These are phyloP conservation scores for Brachylomia viminalis DNA, from an alignment of 2,888 invertebrate species.

Conservation along the genomic window DNA sequence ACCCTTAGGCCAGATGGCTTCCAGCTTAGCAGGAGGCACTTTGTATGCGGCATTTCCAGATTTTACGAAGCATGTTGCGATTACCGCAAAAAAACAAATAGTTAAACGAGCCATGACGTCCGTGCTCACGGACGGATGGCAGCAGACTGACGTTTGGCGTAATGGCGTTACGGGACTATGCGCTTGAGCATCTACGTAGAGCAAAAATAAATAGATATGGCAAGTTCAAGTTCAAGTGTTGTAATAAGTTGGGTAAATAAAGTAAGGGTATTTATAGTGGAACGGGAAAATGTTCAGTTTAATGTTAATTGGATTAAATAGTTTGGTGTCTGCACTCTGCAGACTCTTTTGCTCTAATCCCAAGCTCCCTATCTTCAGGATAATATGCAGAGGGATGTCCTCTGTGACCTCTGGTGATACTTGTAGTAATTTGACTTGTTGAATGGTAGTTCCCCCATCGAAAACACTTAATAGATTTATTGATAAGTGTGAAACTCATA, in stretches of 20 bases:
- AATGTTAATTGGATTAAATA: background rate
- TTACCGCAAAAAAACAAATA: slow-evolving; percentile 66
- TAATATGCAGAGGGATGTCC: background rate
- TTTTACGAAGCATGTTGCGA: slow-evolving; percentile 66
- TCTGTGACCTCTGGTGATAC: background rate
- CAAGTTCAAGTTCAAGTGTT: slow-evolving; percentile 9
- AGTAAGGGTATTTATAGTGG: background rate
- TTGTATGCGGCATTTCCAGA: slow-evolving; percentile 68
- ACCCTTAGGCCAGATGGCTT: slow-evolving; percentile 91
- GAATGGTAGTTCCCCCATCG: background rate
- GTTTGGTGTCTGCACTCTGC: too few relatives aligned
- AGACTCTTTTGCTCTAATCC: background rate
- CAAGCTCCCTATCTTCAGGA: background rate
- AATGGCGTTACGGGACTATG: slow-evolving; percentile 47
- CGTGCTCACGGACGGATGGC: slow-evolving; percentile 58
- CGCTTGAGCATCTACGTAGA: slow-evolving; percentile 68
- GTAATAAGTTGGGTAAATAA: background rate
- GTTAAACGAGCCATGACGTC: slow-evolving; percentile 74
- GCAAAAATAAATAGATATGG: slow-evolving; percentile 36
- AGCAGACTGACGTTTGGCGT: slow-evolving; percentile 69
- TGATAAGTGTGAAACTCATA: background rate
- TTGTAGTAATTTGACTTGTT: background rate
- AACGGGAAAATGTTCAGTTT: background rate
- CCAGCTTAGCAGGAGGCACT: slow-evolving; percentile 90
- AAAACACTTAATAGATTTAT: background rate